Base-by-base conservation (phyloP, 37 sponge, comb jelly and placozoan species). In the Axinella damicornis region DNA sequence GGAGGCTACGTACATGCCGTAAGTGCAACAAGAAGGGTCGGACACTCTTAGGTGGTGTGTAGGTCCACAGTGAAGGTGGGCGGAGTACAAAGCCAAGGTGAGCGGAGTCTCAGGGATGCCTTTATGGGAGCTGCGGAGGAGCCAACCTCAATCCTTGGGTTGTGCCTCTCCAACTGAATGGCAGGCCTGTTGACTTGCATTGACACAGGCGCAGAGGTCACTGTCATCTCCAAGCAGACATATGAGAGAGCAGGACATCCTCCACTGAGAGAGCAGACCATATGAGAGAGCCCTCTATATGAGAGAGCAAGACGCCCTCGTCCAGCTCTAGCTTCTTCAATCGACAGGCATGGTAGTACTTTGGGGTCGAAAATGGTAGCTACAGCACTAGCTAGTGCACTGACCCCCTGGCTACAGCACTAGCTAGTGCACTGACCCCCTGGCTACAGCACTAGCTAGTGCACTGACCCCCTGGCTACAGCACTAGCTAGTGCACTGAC, bases 21-120 rank as follows among this genome's bases (percentile, higher is more conserved):
- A 61, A 77, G 39, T 77, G 77, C n/a, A 35, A 36, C 11, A 77
- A 77, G 63, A 30, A 33, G 25, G 77, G n/a, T n/a, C n/a, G n/a
- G 63, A 19, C 77, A 77, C 63, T 77, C 20, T 38, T 19, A 58
- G 25, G 22, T 12, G 1, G 63, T 60, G 22, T 77, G 77, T 39
- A 55, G 76, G 34, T 69, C 70, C n/a, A n/a, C 46, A 40, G 13
- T 35, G 34, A 58, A 35, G 40, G 63, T 61, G 14, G 40, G 63
- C n/a, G 39, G 32, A 36, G 53, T 71, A 5, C 35, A 68, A 5
- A 18, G 28, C 35, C 19, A 28, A 5, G 9, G 9, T 12, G 46
- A 46, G 46, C 46, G 9, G 46, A 46, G 9, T 46, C 46, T 46
- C 6, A 9, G 9, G 1, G 58, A 54, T 1, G 33, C n/a, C n/a